Evolutionary conservation across 2,113 vertebrate genomes (phyloP).

Genomic region (Nanger granti): DNA sequence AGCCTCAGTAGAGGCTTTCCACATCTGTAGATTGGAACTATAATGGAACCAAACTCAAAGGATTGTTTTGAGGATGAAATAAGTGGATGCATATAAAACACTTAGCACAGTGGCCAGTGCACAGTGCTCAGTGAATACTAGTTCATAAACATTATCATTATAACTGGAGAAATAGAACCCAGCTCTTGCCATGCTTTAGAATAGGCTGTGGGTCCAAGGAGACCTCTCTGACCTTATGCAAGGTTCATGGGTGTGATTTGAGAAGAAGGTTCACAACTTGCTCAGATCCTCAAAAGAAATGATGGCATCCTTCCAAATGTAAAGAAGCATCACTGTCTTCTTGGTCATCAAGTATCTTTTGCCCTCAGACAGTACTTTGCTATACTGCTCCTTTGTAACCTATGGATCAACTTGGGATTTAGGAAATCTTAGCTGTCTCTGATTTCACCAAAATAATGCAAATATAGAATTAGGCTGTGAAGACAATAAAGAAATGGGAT

Average conservation of each 20-base stretch:
- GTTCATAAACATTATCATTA: neutral
- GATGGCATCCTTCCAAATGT: neutral
- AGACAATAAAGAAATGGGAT: neutral
- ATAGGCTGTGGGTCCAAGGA: neutral
- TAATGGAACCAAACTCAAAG: neutral
- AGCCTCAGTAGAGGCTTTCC: neutral
- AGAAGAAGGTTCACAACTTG: neutral
- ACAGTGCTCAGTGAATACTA: neutral
- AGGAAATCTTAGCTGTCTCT: neutral
- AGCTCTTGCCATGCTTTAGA: neutral
- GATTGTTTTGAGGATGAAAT: neutral
- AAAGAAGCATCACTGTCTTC: neutral
- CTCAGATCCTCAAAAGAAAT: neutral
- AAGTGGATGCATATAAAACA: neutral
- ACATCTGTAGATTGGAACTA: neutral
- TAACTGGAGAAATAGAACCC: neutral
- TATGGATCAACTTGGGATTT: neutral
- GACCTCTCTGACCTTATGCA: neutral
- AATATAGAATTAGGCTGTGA: neutral
- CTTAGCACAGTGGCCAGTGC: neutral
- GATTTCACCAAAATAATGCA: neutral
- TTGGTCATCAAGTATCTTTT: neutral
- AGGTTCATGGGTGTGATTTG: neutral
- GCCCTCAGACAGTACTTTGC: neutral
- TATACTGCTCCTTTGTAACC: neutral